Evolutionary conservation across 2,888 invertebrate species (phyloP).

Genomic region (Liodrosophila aerea): DNA sequence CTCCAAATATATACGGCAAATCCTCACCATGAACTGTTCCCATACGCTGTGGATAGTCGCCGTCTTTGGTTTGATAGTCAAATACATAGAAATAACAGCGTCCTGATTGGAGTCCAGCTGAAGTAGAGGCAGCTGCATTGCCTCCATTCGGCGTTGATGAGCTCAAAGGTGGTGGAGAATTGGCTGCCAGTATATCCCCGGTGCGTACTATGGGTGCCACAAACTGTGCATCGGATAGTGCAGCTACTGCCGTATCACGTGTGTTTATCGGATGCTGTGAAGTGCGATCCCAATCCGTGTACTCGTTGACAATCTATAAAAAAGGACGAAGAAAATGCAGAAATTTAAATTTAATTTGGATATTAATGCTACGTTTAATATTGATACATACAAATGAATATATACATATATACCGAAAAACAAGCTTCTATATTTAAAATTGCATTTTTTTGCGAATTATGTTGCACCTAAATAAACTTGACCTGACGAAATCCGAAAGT

Average conservation of each 20-base stretch:
- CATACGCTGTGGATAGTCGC: constrained; percentile 95
- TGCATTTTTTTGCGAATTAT: not conserved
- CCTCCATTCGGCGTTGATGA: constrained; percentile 62
- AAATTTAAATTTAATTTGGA: not conserved
- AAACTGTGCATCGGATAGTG: constrained; percentile 96
- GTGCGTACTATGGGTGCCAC: constrained; percentile 95
- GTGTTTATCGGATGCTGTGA: constrained; percentile 94
- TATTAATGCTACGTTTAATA: not conserved
- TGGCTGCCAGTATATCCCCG: constrained; percentile 90
- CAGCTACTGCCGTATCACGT: constrained; percentile 93
- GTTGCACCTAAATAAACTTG: not conserved
- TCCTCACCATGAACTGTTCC: constrained; percentile 97
- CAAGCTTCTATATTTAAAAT: no score
- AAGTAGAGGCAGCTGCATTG: constrained; percentile 69
- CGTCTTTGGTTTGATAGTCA: constrained; percentile 94
- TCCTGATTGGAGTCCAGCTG: constrained; percentile 83
- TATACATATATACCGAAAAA: no score
- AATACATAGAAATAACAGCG: constrained; percentile 95
- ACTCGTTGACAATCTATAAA: constrained; percentile 90
- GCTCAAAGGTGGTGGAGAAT: constrained; percentile 82
- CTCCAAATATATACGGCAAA: constrained; percentile 94
- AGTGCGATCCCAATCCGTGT: constrained; percentile 98
- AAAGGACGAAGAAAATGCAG: no score
- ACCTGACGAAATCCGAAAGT: no score
- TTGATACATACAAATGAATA: not conserved